These are phyloP conservation scores for Drosophila lacicola DNA, from an alignment of 2,888 invertebrate species.

Conservation along the genomic window DNA sequence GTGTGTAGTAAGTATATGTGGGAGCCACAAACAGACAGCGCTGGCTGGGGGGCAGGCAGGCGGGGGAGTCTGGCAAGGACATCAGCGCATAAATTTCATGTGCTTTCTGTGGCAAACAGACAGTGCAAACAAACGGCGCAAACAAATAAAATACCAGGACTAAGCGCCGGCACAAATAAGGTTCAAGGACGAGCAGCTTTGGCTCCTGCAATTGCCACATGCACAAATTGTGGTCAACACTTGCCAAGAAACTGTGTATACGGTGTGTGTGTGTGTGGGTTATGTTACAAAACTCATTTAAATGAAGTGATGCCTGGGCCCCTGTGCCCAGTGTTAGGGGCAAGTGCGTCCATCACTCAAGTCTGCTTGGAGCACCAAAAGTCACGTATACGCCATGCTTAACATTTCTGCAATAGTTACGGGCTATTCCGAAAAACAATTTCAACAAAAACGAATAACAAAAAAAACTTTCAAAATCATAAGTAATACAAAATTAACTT, in stretches of 20 bases:
- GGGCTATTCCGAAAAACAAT: not conserved
- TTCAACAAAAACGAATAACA: not conserved
- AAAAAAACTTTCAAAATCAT: too few relatives aligned
- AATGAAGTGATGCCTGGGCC: constrained; percentile 50
- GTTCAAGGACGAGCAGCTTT: constrained; percentile 65
- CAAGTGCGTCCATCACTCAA: constrained; percentile 50
- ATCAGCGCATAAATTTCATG: constrained; percentile 64
- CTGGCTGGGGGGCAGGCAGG: not conserved
- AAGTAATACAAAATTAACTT: too few relatives aligned
- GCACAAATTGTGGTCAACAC: constrained; percentile 76
- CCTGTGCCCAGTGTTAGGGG: constrained; percentile 18
- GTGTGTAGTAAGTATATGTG: constrained; percentile 15
- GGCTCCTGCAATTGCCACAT: constrained; percentile 56
- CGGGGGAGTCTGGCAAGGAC: constrained; percentile 28
- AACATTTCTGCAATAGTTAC: constrained; percentile 22
- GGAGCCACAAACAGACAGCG: constrained; percentile 20
- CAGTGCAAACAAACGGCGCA: constrained; percentile 51
- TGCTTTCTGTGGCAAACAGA: constrained; percentile 50
- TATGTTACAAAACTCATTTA: constrained; percentile 52
- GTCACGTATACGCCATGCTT: constrained; percentile 68
- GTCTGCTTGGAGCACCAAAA: constrained; percentile 22
- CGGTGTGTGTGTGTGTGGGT: constrained; percentile 6
- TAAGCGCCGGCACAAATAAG: constrained; percentile 46
- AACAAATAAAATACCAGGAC: constrained; percentile 64
- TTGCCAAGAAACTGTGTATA: constrained; percentile 31